phyloP scores from a whole-genome alignment of 1,140 invertebrate species.

The Heliconius eleuchia region DNA sequence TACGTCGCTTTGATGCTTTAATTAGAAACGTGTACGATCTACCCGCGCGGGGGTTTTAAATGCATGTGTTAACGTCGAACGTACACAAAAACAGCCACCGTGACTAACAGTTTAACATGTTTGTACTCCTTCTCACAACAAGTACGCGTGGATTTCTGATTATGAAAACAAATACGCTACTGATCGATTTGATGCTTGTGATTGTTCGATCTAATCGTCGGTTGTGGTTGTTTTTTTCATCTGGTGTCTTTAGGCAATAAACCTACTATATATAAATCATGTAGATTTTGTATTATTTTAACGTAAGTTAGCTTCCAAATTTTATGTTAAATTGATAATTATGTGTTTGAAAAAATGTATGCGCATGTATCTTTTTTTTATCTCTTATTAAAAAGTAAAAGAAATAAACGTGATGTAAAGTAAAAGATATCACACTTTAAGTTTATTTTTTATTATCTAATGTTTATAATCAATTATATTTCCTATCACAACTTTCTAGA shows the following conservation, averaged over 20 bases:
- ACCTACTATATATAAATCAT: no score
- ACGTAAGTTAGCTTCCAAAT: no score
- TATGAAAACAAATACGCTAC: conserved; percentile 67
- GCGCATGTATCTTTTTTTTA: no score
- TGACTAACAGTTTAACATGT: conserved; percentile 74
- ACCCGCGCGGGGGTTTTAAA: conserved; percentile 44
- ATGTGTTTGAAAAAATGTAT: no score
- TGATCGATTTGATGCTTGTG: conserved; percentile 50
- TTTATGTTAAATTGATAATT: no score
- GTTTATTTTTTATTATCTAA: not conserved
- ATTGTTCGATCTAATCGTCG: conserved; percentile 39
- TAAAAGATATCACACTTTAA: not conserved
- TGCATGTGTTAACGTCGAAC: conserved; percentile 52
- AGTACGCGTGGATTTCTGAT: conserved; percentile 75
- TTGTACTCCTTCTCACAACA: conserved; percentile 54
- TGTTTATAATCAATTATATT: conserved; percentile 10
- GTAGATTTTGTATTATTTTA: no score
- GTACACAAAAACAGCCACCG: conserved; percentile 63
- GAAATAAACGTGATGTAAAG: not conserved
- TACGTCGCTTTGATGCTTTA: conserved; percentile 41
- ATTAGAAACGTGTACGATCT: conserved; percentile 53
- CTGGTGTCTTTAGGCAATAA: no score
- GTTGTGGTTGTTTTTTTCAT: not conserved
- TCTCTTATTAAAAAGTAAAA: not conserved
- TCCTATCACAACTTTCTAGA: not conserved